These are phyloP conservation scores for Epinotia demarniana DNA, from an alignment of 2,888 invertebrate species.

Conservation along the genomic window DNA sequence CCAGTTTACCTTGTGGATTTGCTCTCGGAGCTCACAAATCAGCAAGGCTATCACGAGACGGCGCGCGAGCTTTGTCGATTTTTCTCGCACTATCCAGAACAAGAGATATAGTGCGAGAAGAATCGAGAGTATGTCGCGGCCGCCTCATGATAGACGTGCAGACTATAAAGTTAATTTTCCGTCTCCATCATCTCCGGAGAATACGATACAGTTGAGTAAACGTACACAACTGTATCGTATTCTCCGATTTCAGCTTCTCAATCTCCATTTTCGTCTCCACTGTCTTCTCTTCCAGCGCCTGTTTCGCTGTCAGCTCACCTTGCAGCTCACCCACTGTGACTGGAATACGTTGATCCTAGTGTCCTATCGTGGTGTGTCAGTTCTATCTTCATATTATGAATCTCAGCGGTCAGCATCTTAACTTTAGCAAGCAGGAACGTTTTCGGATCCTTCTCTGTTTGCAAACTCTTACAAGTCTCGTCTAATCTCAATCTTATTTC, in stretches of 20 bases:
- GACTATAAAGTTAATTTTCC: slow-evolving; percentile 89
- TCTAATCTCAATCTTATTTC: slow-evolving; percentile 73
- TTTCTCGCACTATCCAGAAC: too few species aligned
- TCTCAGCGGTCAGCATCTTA: slow-evolving; percentile 70
- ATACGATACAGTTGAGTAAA: too few species aligned
- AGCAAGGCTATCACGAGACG: too few species aligned
- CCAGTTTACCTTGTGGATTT: slow-evolving; percentile 78
- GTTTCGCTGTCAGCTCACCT: slow-evolving; percentile 78
- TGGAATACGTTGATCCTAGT: slow-evolving; percentile 77
- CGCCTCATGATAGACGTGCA: too few species aligned
- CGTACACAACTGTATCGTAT: slow-evolving; percentile 97
- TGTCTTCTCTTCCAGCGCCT: slow-evolving; percentile 76
- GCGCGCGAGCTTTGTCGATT: too few species aligned
- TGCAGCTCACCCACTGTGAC: slow-evolving; percentile 80
- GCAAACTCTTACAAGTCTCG: slow-evolving; percentile 72
- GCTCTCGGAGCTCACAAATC: slow-evolving; percentile 74
- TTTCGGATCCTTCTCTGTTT: slow-evolving; percentile 77
- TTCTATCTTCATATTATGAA: slow-evolving; percentile 74
- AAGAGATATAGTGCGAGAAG: too few species aligned
- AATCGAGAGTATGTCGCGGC: too few species aligned
- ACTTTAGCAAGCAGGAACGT: slow-evolving; percentile 72
- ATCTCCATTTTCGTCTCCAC: slow-evolving; percentile 85
- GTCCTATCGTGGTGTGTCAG: slow-evolving; percentile 73
- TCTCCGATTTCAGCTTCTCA: slow-evolving; percentile 95
- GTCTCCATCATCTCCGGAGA: slow-evolving; percentile 95